Evolutionary conservation across 2,797 vertebrate genomes (phyloP), one percentile per base, ranked within the genome.

Genomic region (Silurus aristotelis): DNA sequence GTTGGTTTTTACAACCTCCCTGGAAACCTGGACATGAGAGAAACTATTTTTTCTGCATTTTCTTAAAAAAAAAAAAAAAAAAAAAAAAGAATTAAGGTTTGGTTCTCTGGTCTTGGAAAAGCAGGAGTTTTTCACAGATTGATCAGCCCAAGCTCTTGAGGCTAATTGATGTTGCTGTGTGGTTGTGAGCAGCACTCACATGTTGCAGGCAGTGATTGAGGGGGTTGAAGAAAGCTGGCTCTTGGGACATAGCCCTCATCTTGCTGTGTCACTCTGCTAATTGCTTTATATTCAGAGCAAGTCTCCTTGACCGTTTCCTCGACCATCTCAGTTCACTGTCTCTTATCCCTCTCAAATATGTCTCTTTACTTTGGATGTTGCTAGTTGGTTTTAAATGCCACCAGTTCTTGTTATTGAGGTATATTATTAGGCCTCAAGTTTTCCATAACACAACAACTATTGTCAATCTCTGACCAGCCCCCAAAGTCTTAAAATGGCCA

Each of bases 131-230:
- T 90, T 71, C 81, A 84, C 80, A 89, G 90, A 93, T 92, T 90
- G 93, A 94, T 93, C 88, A 86, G 87, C 85, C 84, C 68, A 87
- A 83, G 78, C 91, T 91, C 56, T 88, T 86, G 79, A 92, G 77
- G 84, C 85, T 89, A 91, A 92, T 90, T 89, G 90, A 92, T 90
- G 92, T 90, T 61, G 84, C 90, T 78, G 88, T 91, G 91, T 89
- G 89, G 91, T 91, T 70, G 31, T 75, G 85, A 89, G 89, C 64
- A 85, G 87, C 17, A 89, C 90, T 89, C 87, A 87, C 87, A 89
- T 89, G 89, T 84, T 76, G 78, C 52, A 79, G 20, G 60, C 67
- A 80, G 71, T 68, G 66, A 52, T 27, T 43, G 82, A 75, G 82
- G 84, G 86, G 84, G 82, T 67, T 89, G 85, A 66, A 87, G 85